These are phyloP conservation scores for Artemia franciscana DNA, from an alignment of 1,140 invertebrate genomes.

Conservation along the genomic window DNA sequence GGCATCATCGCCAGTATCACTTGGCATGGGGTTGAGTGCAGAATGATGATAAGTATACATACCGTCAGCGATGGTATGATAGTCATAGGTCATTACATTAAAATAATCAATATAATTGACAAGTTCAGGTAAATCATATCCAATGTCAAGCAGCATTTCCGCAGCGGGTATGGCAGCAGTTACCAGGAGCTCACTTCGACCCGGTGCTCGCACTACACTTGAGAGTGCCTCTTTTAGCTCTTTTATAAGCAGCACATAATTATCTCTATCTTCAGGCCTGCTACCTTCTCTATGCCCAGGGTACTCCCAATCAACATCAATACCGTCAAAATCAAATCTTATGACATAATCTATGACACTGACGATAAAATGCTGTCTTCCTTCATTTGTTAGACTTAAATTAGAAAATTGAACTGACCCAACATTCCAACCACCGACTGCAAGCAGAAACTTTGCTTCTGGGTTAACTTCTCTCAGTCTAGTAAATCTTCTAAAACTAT, in stretches of 20 bases:
- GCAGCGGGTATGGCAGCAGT: conserved; percentile 6
- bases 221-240: conserved; percentile 5
- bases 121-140: conserved; percentile 16
- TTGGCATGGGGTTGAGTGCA: background rate
- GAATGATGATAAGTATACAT: conserved; percentile 5
- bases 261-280: conserved; percentile 39
- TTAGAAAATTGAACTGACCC: conserved; percentile 21
- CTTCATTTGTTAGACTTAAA: conserved; percentile 7
- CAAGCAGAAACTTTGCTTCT: conserved; percentile 21
- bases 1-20: background rate
- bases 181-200: conserved; percentile 3
- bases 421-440: conserved; percentile 25
- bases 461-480: conserved; percentile 22
- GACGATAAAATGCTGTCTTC: conserved; percentile 15
- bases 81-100: conserved; percentile 23
- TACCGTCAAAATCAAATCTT: conserved; percentile 49
- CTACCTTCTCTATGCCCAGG: conserved; percentile 43
- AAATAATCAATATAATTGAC: conserved; percentile 21
- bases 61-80: conserved; percentile 13
- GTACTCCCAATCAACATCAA: conserved; percentile 54
- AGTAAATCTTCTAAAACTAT: conserved; percentile 17
- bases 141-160: background rate
- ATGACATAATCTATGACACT: conserved; percentile 20
- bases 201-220: conserved; percentile 5
- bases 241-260: conserved; percentile 48